Base-by-base conservation (phyloP, 2,888 invertebrate genomes). In the Syrista parreyssii region DNA sequence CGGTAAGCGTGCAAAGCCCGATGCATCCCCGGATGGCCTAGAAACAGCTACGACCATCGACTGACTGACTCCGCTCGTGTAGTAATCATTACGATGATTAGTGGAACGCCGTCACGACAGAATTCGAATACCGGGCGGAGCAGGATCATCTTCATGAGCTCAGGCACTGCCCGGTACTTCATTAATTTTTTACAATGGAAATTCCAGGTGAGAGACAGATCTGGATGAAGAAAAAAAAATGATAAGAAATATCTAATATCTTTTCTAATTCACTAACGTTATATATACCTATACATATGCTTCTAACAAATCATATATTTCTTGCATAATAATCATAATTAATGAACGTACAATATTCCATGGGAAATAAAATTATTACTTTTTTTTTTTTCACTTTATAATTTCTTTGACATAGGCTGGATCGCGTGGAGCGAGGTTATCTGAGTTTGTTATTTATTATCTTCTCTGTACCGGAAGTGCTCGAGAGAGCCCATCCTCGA, bases 21-120 rank as follows among this genome's bases (percentile, higher is more conserved):
- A 36, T 76, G 40, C 78, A 81, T 84, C 82, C 83, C 74, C 23
- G 36, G 35, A 30, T 35, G 30, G 33, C 74, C 33, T 34, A 73
- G 12, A 73, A 30, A 35, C 30, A 31, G 23, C 40, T 55, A 55
- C 9, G 40, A 9, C 40, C 40, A 55, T 55, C 40, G 40, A 55
- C 40, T 55, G 23, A 23, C 40, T 55, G 40, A 55, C 40, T 55
- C 9, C 40, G 23, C 40, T 76, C 33, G 33, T 68, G 32, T 81
- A 76, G 81, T 79, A 84, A 87, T 88, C 85, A 85, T 86, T 84
- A 83, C 75, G 82, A 86, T 90, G 89, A 89, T 89, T 88, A 89
- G 89, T 90, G 86, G 84, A 81, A 81, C 81, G 82, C 83, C 84
- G 87, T 87, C 90, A 90, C 89, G 88, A 86, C 83, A 88, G 85